Evolutionary conservation across 2,888 invertebrate genomes (phyloP).

Genomic region (Punctoribates punctum): DNA sequence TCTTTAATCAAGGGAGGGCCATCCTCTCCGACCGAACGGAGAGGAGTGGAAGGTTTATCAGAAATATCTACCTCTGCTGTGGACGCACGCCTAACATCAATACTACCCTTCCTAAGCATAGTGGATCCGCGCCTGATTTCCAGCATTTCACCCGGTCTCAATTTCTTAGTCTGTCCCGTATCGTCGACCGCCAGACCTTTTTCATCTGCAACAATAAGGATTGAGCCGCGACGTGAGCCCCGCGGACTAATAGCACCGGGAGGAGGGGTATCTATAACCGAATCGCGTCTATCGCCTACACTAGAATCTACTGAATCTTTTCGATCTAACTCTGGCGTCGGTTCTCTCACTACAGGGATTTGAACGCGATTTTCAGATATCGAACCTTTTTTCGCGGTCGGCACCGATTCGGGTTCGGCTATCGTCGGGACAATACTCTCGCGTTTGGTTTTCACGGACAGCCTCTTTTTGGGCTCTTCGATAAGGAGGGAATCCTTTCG

Average conservation of each 20-base stretch:
- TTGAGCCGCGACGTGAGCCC: slow-evolving; percentile 41
- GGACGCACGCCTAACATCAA: slow-evolving; percentile 45
- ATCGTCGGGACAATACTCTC: not conserved
- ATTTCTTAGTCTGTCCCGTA: slow-evolving; percentile 49
- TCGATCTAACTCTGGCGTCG: slow-evolving; percentile 28
- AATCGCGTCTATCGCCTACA: slow-evolving; percentile 40
- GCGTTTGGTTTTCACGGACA: not conserved
- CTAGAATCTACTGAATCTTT: slow-evolving; percentile 36
- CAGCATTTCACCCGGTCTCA: slow-evolving; percentile 50
- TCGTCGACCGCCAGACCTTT: slow-evolving; percentile 50
- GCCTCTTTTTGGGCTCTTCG: not conserved
- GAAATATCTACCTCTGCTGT: slow-evolving; percentile 58
- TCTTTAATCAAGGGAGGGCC: slow-evolving; percentile 81
- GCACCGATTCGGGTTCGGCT: not conserved
- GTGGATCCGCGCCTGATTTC: slow-evolving; percentile 48
- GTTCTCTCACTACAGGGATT: slow-evolving; percentile 29
- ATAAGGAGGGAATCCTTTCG: slow-evolving; percentile 15
- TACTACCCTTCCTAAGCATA: slow-evolving; percentile 44
- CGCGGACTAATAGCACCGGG: not conserved
- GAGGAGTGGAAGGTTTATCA: slow-evolving; percentile 84
- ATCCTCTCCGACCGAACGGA: slow-evolving; percentile 68
- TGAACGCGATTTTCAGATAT: slow-evolving; percentile 5
- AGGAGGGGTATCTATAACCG: slow-evolving; percentile 24
- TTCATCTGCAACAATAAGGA: slow-evolving; percentile 49
- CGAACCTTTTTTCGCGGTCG: slow-evolving; percentile 26